Conservation (phyloP, 2,888 invertebrate genomes). For the Seira ritae region DNA sequence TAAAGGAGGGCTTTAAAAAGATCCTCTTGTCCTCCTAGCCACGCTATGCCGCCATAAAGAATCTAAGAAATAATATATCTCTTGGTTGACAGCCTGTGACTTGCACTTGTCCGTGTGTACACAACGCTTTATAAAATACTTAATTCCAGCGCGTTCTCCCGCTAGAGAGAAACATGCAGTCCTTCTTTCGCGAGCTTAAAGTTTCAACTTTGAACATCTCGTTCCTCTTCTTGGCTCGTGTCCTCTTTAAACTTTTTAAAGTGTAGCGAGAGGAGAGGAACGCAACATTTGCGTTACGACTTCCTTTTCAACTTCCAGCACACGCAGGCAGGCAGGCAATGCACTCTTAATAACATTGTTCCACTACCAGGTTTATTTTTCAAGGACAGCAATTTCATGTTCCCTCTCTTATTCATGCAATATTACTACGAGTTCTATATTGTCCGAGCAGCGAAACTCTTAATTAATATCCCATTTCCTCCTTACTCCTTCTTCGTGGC, state of each 20-base stretch:
- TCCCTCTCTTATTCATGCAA: neutral
- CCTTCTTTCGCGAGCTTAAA: neutral
- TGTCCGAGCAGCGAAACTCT: constrained; percentile 13
- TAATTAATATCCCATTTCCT: constrained; percentile 59
- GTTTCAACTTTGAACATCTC: constrained; percentile 27
- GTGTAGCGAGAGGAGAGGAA: constrained; percentile 6
- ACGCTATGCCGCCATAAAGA: constrained; percentile 41
- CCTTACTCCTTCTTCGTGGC: neutral
- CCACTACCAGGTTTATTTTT: constrained; percentile 38
- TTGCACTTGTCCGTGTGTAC: constrained; percentile 32
- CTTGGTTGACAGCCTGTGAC: constrained; percentile 40
- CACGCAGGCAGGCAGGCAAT: constrained; percentile 29
- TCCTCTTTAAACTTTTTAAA: constrained; percentile 24
- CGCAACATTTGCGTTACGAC: constrained; percentile 50
- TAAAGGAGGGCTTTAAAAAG: constrained; percentile 39
- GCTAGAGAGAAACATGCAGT: neutral
- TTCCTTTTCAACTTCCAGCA: constrained; percentile 36
- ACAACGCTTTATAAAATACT: constrained; percentile 18
- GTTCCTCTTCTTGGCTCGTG: constrained; percentile 40
- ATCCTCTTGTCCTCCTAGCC: constrained; percentile 43
- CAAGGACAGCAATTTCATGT: constrained; percentile 55
- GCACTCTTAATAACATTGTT: constrained; percentile 34
- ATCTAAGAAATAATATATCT: constrained; percentile 45
- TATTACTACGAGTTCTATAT: neutral
- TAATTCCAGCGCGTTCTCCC: constrained; percentile 14